phyloP scores from a whole-genome alignment of 2,113 vertebrate species.

The Halichoeres trimaculatus region DNA sequence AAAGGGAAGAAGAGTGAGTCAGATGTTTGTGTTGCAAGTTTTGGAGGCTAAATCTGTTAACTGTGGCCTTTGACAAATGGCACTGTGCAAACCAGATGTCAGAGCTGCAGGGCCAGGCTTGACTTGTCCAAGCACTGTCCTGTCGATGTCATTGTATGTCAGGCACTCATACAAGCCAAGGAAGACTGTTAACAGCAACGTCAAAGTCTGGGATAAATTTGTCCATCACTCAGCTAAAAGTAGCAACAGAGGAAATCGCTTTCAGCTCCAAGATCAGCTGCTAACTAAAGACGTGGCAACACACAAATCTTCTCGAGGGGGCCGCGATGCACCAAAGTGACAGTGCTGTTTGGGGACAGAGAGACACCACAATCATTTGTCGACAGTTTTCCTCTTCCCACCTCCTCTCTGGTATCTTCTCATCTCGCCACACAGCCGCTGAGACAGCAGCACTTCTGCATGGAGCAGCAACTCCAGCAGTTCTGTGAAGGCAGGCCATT shows the following conservation, averaged over 20 bases:
- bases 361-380: slow-evolving; percentile 47
- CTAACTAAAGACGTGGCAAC: slow-evolving; percentile 25
- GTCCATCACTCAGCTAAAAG: slow-evolving; percentile 46
- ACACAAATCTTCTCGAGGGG: slow-evolving; percentile 21
- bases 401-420: slow-evolving; percentile 54
- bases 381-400: slow-evolving; percentile 22
- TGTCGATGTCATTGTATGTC: slow-evolving; percentile 24
- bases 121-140: neutral
- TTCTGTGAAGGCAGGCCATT: slow-evolving; percentile 66
- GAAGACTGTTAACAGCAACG: slow-evolving; percentile 29
- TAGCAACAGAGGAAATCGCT: slow-evolving; percentile 45
- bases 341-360: slow-evolving; percentile 35
- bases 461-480: slow-evolving; percentile 60
- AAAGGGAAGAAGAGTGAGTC: slow-evolving; percentile 24
- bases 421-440: slow-evolving; percentile 58
- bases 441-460: slow-evolving; percentile 63
- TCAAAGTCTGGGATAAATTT: slow-evolving; percentile 36
- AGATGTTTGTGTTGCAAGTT: slow-evolving; percentile 3
- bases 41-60: slow-evolving; percentile 17
- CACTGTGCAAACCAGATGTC: slow-evolving; percentile 24
- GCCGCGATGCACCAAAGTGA: slow-evolving; percentile 28
- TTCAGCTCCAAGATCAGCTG: slow-evolving; percentile 41
- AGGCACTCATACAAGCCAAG: slow-evolving; percentile 38
- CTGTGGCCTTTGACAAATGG: neutral
- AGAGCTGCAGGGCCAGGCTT: slow-evolving; percentile 8